Base-by-base conservation (phyloP, 2,888 invertebrate species). In the Leptinotarsa peninsularis region DNA sequence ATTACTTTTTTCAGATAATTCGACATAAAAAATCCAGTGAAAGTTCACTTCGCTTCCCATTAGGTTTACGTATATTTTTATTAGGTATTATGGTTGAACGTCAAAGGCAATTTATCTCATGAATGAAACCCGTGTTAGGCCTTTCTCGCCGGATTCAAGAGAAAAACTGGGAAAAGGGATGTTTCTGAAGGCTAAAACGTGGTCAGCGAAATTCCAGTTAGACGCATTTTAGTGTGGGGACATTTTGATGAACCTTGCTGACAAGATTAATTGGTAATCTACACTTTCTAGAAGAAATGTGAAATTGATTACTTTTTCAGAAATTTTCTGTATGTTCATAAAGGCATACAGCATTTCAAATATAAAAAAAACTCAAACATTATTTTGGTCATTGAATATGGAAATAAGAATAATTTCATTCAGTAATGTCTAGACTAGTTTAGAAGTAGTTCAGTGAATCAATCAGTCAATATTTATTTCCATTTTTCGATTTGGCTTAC, bases 71-170 rank as follows among this genome's bases (percentile, higher is more conserved):
- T 58, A 58, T 58, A 58, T 58, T 58, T 58, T 58, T 58, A 58
- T 58, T 58, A 58, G 58, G 27, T 58, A 58, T 58, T 58, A 58
- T 58, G 58, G 58, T 58, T 58, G 58, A 58, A 58, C 58, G 58
- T 58, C 58, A 58, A 23, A 23, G 58, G 58, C 58, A 58, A 58
- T 58, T 23, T 58, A 58, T 58, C 58, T 58, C 58, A 23, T 58
- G 58, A 58, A 58, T 58, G 58, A 15, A 58, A 58, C 27, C 58
- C 13, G 58, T 58, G 21, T 23, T 21, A 23, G 58, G 23, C 21
- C 13, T 58, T 58, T 58, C 23, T 58, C 58, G 58, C 4, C 21
- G 23, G 4, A 23, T 58, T 21, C 58, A 54, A 54, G 58, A 58
- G 23, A 17, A 58, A 23, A 58, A 21, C 2, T 13, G 27, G 10